phyloP scores from a whole-genome alignment of 2,113 vertebrate species.

The Pollachius pollachius region DNA sequence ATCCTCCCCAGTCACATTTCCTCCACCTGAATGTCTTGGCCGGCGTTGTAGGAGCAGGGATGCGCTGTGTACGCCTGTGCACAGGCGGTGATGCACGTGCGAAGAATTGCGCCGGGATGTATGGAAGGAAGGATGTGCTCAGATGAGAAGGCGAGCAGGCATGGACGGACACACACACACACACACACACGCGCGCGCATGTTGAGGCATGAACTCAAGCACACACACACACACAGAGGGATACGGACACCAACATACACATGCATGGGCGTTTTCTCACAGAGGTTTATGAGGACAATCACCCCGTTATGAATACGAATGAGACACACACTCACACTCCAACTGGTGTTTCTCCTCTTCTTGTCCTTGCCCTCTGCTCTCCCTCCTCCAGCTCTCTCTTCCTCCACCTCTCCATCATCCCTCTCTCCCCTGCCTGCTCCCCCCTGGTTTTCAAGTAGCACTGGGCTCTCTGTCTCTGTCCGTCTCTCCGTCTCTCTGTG shows the following conservation, averaged over 20 bases:
- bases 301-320: too few species aligned
- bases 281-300: too few species aligned
- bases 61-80: conserved; percentile 55
- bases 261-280: conserved; percentile 1
- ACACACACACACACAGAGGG: not conserved
- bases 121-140: not conserved
- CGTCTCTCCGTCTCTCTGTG: too few species aligned
- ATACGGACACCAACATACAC: not conserved
- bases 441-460: too few species aligned
- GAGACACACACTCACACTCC: too few species aligned
- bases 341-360: too few species aligned
- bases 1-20: conserved; percentile 73
- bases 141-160: not conserved
- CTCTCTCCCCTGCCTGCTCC: too few species aligned
- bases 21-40: conserved; percentile 71
- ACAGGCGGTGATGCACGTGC: conserved; percentile 45
- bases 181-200: conserved; percentile 11
- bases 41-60: conserved; percentile 69
- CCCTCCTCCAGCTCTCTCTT: too few species aligned
- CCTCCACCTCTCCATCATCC: too few species aligned
- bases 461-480: too few species aligned
- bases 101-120: not conserved
- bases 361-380: too few species aligned
- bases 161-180: not conserved
- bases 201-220: not conserved